Base-by-base conservation (phyloP, 2,113 vertebrate species). In the Spea multiplicata region DNA sequence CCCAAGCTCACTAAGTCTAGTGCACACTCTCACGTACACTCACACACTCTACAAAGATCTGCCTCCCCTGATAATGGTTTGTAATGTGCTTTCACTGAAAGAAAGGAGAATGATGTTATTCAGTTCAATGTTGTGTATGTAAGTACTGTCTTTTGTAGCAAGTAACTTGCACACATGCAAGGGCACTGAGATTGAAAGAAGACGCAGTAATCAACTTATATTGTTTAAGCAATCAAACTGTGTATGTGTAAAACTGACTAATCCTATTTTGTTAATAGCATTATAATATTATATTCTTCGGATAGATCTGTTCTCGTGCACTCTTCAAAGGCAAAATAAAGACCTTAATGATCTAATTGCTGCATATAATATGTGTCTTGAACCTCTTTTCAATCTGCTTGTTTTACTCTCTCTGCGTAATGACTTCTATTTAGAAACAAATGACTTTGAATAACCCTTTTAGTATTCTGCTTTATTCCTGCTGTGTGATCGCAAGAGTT, bases 311-410 rank as follows among this genome's bases (percentile, higher is more conserved):
- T 48, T 46, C 57, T 30, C 44, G 45, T 67, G 44, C 17, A 59
- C 47, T 14, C 6, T 52, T 44, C 30, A 47, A 13, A 12, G 46
- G 71, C 6, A 44, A 30, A 68, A 66, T 50, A 68, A 67, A 68
- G 45, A 12, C 65, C 49, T 44, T 67, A 74, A 74, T 68, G 52
- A 74, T 49, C 59, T 68, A 68, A 74, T 80, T 80, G 62, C 44
- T 67, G 50, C 8, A 66, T 16, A 80, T 59, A 66, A 65, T 65
- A 73, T 57, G 16, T 59, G 45, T n/a, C 57, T 55, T 53, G 50
- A 65, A 80, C 61, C 50, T 57, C 13, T 50, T 53, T 66, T 73
- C 4, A 44, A 45, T 67, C 53, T 59, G n/a, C 44, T 73, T 8
- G 30, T 55, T 80, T 16, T 59, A 13, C 44, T 55, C 30, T 72